Evolutionary conservation across 2,113 vertebrate species (phyloP).

Genomic region (Eubucco bourcierii): DNA sequence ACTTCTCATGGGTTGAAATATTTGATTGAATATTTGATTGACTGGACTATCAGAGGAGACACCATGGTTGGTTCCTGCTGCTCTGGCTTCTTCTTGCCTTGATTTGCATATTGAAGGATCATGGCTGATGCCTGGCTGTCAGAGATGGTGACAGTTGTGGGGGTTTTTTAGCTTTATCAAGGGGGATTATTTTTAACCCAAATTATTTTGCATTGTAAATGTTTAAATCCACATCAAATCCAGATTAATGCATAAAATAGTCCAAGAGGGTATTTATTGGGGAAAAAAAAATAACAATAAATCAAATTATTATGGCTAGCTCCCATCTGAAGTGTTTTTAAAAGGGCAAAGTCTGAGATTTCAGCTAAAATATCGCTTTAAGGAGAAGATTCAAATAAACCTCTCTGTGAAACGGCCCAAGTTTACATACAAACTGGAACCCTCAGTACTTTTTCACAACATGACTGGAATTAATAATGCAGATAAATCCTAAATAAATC

Average conservation of each 20-base stretch:
- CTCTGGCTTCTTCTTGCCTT: slow-evolving; percentile 6
- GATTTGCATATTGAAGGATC: slow-evolving; percentile 69
- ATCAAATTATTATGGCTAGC: slow-evolving; percentile 67
- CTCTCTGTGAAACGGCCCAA: slow-evolving; percentile 50
- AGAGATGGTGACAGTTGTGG: slow-evolving; percentile 74
- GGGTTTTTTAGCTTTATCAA: slow-evolving; percentile 75
- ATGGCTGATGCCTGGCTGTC: slow-evolving; percentile 52
- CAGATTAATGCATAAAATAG: slow-evolving; percentile 86
- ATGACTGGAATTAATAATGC: slow-evolving; percentile 82
- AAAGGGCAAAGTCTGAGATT: slow-evolving; percentile 60
- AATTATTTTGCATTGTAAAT: slow-evolving; percentile 98
- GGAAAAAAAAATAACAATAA: slow-evolving; percentile 58
- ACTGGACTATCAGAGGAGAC: background rate
- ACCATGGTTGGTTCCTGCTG: background rate
- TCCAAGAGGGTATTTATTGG: slow-evolving; percentile 75
- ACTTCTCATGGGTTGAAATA: background rate
- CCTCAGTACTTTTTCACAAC: slow-evolving; percentile 53
- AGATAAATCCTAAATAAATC: slow-evolving; percentile 86
- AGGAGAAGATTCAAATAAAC: slow-evolving; percentile 59
- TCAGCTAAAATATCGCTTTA: slow-evolving; percentile 51
- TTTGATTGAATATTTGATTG: background rate
- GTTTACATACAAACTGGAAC: slow-evolving; percentile 66
- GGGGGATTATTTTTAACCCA: slow-evolving; percentile 89
- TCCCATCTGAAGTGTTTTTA: slow-evolving; percentile 59
- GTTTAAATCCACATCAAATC: slow-evolving; percentile 97